Evolutionary conservation across 2,797 vertebrate genomes (phyloP).

Genomic region (Ciconia nigra): DNA sequence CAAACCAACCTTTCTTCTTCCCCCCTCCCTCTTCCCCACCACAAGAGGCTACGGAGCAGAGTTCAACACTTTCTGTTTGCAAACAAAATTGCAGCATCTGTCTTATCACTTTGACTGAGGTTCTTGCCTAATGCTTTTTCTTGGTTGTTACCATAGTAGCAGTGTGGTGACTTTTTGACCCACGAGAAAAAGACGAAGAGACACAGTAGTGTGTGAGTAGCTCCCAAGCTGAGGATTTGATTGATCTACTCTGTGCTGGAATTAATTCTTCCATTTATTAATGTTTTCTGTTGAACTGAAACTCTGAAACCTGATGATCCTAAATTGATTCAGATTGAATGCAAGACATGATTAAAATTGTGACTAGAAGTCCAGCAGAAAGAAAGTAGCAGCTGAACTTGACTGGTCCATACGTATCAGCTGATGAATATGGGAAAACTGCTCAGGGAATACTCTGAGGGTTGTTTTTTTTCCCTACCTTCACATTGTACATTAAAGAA

Average conservation of each 20-base stretch:
- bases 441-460: neutral
- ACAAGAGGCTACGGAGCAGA: neutral
- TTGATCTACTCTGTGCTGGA: constrained; percentile 15
- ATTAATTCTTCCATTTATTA: constrained; percentile 58
- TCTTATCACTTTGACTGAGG: neutral
- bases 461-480: neutral
- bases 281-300: constrained; percentile 25
- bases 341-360: neutral
- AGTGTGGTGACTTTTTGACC: constrained; percentile 1
- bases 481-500: neutral
- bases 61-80: neutral
- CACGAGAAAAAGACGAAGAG: neutral
- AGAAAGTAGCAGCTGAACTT: neutral
- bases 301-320: neutral
- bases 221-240: constrained; percentile 16
- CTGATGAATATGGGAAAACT: neutral
- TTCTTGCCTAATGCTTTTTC: neutral
- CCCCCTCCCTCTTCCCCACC: neutral
- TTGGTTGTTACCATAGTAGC: neutral
- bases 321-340: constrained; percentile 34
- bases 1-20: neutral
- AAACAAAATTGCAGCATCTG: constrained; percentile 23
- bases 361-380: neutral
- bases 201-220: neutral
- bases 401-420: neutral